Evolutionary conservation across 1,140 invertebrate genomes (phyloP).

Genomic region (Pseudomyrmex concolor): DNA sequence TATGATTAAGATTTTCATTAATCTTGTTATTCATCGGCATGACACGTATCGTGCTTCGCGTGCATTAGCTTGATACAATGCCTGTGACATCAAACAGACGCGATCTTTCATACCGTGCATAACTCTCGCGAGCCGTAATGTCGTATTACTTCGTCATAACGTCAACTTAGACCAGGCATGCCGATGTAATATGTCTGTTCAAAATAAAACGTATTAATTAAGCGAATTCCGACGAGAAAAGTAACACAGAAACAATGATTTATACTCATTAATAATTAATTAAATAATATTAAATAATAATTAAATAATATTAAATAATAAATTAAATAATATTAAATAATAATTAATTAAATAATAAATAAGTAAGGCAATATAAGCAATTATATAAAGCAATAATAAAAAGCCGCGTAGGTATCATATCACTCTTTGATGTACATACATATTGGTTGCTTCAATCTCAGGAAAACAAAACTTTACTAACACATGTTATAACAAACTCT

Average conservation of each 20-base stretch:
- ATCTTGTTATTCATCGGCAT: constrained; percentile 59
- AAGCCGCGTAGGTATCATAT: no score
- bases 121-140: constrained; percentile 41
- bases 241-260: not conserved
- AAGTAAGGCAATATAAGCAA: no score
- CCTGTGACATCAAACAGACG: constrained; percentile 57
- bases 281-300: no score
- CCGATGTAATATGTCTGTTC: constrained; percentile 20
- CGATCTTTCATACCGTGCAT: constrained; percentile 53
- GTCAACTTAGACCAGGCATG: constrained; percentile 24
- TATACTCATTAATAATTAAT: no score
- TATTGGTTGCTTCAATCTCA: no score
- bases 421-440: no score
- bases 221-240: constrained; percentile 9
- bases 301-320: no score
- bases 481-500: no score
- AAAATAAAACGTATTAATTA: constrained; percentile 54
- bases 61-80: constrained; percentile 57
- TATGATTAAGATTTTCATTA: constrained; percentile 62
- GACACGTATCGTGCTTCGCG: constrained; percentile 44
- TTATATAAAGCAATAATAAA: no score
- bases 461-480: no score
- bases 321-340: no score
- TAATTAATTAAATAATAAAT: no score
- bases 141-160: constrained; percentile 52